Evolutionary conservation across 1,140 invertebrate species (phyloP), one percentile per base, ranked within the genome.

Genomic region (Bombus affinis): DNA sequence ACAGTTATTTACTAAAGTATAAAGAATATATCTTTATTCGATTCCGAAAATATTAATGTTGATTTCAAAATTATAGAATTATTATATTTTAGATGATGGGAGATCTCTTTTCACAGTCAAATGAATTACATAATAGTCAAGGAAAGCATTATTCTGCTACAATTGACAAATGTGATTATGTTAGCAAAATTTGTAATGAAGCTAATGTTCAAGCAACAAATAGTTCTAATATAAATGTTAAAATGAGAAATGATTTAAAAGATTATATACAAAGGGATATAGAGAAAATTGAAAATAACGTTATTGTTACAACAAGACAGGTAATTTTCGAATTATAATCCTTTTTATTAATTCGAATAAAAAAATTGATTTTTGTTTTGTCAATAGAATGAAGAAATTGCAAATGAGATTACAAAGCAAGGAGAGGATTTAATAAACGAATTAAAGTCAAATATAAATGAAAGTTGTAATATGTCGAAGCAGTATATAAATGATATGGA

Each of bases 381-480:
- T n/a, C 76, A 10, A 53, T 42, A 89, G 85, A 89, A 83, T 35
- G 72, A 70, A 39, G 57, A 65, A 8, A 81, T 92, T 62, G 91
- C 89, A 42, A 82, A 92, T 1, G 68, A 71, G 44, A 87, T 87
- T 71, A 78, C 86, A 28, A 35, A 28, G 47, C 77, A 92, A 44
- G 91, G 94, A 47, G 83, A 81, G 47, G 62, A 85, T 73, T 73
- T 94, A 53, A 81, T 91, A 22, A 80, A 90, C 59, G 83, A 94
- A 83, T 89, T 95, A 76, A 85, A 93, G 85, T 89, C 80, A 47
- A 89, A 91, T 44, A 39, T 94, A 62, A 91, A 87, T 53, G 62
- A 83, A 73, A 91, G 79, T 35, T 85, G 88, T n/a, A 84, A 91
- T 79, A 68, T 78, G 39, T 87, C 93, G 25, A 73, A 37, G 32